phyloP scores from a whole-genome alignment of 2,797 vertebrate species.

The Coregonus suidteri region DNA sequence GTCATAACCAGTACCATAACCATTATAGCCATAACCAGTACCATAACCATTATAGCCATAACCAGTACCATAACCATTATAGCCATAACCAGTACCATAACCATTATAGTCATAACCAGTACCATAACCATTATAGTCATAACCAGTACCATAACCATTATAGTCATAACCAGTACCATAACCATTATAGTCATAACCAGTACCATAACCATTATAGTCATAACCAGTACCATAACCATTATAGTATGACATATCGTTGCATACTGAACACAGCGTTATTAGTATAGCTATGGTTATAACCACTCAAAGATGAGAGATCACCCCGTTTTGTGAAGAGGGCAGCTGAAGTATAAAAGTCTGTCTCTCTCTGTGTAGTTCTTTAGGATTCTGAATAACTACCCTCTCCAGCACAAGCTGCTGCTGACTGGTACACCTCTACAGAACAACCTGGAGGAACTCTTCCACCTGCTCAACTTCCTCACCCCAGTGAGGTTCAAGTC shows the following conservation, averaged over 20 bases:
- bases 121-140: too few species aligned
- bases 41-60: too few species aligned
- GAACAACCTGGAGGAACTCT: slow-evolving; percentile 97
- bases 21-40: too few species aligned
- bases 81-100: too few species aligned
- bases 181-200: too few species aligned
- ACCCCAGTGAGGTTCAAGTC: slow-evolving; percentile 96
- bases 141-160: too few species aligned
- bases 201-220: too few species aligned
- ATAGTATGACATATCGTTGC: background rate
- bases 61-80: too few species aligned
- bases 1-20: too few species aligned
- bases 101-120: too few species aligned
- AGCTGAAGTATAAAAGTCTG: background rate
- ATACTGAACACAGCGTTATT: background rate
- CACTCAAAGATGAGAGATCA: background rate
- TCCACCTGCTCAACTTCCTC: slow-evolving; percentile 96
- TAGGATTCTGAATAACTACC: slow-evolving; percentile 93
- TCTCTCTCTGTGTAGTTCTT: slow-evolving; percentile 83
- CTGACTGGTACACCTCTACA: slow-evolving; percentile 96
- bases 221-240: too few species aligned
- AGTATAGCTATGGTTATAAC: background rate
- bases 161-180: too few species aligned
- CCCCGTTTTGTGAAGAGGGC: background rate
- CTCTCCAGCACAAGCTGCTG: slow-evolving; percentile 95